Evolutionary conservation across 2,888 invertebrate species (phyloP).

Genomic region (Harpalus rubripes): DNA sequence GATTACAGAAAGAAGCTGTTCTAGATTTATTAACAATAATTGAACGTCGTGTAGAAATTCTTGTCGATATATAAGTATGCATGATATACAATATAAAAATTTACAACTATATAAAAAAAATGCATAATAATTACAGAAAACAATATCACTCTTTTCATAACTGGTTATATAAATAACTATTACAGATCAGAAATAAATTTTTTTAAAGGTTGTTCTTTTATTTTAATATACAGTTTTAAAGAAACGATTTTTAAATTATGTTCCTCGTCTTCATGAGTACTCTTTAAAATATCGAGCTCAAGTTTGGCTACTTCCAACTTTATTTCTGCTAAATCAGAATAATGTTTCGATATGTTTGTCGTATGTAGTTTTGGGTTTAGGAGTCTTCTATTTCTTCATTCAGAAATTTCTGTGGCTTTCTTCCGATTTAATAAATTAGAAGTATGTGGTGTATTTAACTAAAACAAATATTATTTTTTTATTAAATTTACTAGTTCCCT

Average conservation of each 20-base stretch:
- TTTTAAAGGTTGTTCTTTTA: too few species aligned
- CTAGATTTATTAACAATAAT: neutral
- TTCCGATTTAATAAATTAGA: neutral
- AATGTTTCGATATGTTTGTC: neutral
- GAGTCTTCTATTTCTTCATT: neutral
- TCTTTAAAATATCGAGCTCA: neutral
- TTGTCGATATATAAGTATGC: neutral
- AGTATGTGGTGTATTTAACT: neutral
- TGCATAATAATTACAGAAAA: neutral
- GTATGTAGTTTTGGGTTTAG: neutral
- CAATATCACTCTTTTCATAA: too few species aligned
- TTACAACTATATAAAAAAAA: neutral
- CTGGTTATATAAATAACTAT: too few species aligned
- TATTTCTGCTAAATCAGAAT: constrained; percentile 8
- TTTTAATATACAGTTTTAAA: too few species aligned
- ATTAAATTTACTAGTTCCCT: neutral
- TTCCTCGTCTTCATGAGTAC: neutral
- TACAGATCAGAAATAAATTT: too few species aligned
- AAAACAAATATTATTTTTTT: neutral
- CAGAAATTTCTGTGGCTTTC: neutral
- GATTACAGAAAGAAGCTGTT: neutral
- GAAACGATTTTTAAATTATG: neutral
- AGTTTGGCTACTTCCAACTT: constrained; percentile 10
- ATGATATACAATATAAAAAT: too few species aligned
- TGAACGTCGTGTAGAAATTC: constrained; percentile 4